These are phyloP conservation scores for Sialis lutaria DNA, from an alignment of 2,888 invertebrate genomes.

Conservation along the genomic window DNA sequence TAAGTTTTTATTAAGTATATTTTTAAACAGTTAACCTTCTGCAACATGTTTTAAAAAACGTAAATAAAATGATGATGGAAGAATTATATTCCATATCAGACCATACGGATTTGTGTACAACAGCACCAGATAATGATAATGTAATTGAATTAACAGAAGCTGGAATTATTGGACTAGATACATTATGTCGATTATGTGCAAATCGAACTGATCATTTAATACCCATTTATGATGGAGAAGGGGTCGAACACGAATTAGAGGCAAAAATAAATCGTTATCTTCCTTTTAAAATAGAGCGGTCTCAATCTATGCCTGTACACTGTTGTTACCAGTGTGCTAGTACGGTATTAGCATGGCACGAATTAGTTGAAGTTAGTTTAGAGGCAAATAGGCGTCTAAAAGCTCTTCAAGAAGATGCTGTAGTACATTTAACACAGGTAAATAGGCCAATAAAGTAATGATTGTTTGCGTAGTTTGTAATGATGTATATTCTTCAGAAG, in stretches of 20 bases:
- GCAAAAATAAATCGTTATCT: conserved; percentile 44
- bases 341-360: conserved; percentile 45
- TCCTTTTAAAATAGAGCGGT: conserved; percentile 36
- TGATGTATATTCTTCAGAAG: not conserved
- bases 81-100: no score
- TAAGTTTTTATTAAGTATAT: no score
- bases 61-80: no score
- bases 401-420: conserved; percentile 16
- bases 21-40: no score
- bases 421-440: conserved; percentile 9
- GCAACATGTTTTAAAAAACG: no score
- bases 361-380: conserved; percentile 33
- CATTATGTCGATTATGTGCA: conserved; percentile 37
- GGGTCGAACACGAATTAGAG: conserved; percentile 35
- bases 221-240: conserved; percentile 44
- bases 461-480: not conserved
- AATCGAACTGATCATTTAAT: conserved; percentile 31
- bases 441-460: not conserved
- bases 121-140: not conserved
- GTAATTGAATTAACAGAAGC: conserved; percentile 8
- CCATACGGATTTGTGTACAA: not conserved
- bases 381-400: conserved; percentile 32
- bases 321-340: conserved; percentile 48
- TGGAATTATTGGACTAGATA: conserved; percentile 9
- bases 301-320: conserved; percentile 36